Base-by-base conservation (phyloP, 2,888 invertebrate genomes). In the Folsomia candida region DNA sequence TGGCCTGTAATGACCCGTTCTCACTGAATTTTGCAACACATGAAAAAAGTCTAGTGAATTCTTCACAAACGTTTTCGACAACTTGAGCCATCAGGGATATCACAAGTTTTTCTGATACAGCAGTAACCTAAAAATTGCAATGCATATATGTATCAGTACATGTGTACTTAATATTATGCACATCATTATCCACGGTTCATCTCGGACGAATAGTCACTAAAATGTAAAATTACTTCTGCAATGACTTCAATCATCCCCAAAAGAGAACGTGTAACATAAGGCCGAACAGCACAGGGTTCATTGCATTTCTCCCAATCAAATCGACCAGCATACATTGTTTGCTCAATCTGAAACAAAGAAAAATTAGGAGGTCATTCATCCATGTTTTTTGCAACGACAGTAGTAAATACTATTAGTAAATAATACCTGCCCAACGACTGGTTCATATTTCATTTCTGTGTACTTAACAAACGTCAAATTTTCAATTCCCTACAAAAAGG, bases 331-430 rank as follows among this genome's bases (percentile, higher is more conserved):
- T 96, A 96, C 95, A 97, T 96, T 74, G 93, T 94, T 4, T 93
- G 94, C 83, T 97, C 97, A 76, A 97, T 94, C 4, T 92, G 93
- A n/a, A n/a, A n/a, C n/a, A n/a, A n/a, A n/a, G n/a, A n/a, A n/a
- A n/a, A n/a, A n/a, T n/a, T n/a, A n/a, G n/a, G n/a, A n/a, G n/a
- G n/a, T n/a, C n/a, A n/a, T n/a, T n/a, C n/a, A n/a, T n/a, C n/a
- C n/a, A n/a, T n/a, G n/a, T n/a, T n/a, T n/a, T n/a, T n/a, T n/a
- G n/a, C n/a, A n/a, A n/a, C n/a, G n/a, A n/a, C n/a, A n/a, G n/a
- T n/a, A n/a, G n/a, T n/a, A n/a, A n/a, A n/a, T n/a, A n/a, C n/a
- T n/a, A n/a, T n/a, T n/a, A n/a, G n/a, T n/a, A n/a, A n/a, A n/a
- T n/a, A n/a, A n/a, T n/a, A n/a, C n/a, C n/a, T n/a, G n/a, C n/a